A percentile compares a stretch with the other conserved stretches of the same genome.
These are phyloP conservation scores for Aegotheles bennettii DNA, from an alignment of 2,113 vertebrate genomes.

Conservation along the genomic window DNA sequence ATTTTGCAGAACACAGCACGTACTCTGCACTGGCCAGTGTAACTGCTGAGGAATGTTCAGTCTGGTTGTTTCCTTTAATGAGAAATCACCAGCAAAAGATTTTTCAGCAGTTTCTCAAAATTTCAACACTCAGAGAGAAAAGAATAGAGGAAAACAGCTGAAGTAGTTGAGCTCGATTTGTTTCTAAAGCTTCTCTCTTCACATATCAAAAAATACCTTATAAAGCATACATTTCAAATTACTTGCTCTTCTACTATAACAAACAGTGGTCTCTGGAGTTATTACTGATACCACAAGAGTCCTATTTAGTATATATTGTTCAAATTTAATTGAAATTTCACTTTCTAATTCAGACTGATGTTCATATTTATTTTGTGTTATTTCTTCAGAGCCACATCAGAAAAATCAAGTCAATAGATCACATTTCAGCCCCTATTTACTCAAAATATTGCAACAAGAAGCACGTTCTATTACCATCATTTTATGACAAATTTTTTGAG, in stretches of 20 bases:
- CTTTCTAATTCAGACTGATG: neutral
- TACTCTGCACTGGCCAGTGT: neutral
- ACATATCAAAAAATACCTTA: neutral
- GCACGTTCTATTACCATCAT: neutral
- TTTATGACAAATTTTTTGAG: neutral
- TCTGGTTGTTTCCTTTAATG: neutral
- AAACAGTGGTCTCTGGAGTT: neutral
- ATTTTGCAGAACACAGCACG: neutral
- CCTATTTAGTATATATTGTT: neutral
- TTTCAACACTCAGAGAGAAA: neutral
- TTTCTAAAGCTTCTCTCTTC: neutral
- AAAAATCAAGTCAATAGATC: neutral
- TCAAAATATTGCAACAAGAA: neutral
- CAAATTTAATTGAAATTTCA: neutral
- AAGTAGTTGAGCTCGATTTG: neutral
- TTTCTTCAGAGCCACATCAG: neutral
- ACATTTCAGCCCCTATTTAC: neutral
- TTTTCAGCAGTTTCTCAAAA: neutral
- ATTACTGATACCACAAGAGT: neutral
- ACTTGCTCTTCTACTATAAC: neutral
- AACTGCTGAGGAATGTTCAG: neutral
- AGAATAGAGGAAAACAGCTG: neutral
- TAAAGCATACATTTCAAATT: neutral
- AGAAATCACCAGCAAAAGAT: neutral
- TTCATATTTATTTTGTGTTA: neutral